Evolutionary conservation across 2,888 invertebrate genomes (phyloP).

Genomic region (Hipparchia semele): DNA sequence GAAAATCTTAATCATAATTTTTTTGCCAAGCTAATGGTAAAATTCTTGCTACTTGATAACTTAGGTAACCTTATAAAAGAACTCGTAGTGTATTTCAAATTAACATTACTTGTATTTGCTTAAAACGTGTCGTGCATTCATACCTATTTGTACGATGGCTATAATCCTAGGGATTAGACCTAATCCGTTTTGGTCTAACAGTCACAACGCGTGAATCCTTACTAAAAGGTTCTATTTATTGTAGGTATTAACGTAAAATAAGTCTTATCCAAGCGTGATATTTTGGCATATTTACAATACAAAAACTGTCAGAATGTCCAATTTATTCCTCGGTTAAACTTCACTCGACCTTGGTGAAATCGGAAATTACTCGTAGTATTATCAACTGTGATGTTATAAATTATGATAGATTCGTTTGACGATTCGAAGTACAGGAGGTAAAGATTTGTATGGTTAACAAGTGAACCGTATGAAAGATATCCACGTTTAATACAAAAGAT

Average conservation of each 20-base stretch:
- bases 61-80: too few relatives aligned
- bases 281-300: too few relatives aligned
- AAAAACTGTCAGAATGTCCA: too few relatives aligned
- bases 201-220: conserved; percentile 1
- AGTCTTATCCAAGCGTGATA: too few relatives aligned
- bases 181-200: conserved; percentile 7
- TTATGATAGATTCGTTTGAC: too few relatives aligned
- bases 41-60: too few relatives aligned
- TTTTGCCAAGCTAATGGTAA: too few relatives aligned
- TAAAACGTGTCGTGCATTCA: neutral
- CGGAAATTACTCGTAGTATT: neutral
- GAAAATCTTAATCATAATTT: too few relatives aligned
- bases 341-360: too few relatives aligned
- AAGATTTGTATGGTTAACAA: neutral
- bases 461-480: neutral
- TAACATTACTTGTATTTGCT: neutral
- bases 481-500: neutral
- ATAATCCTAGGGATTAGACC: conserved; percentile 3
- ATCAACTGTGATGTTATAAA: too few relatives aligned
- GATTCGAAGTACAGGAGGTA: too few relatives aligned
- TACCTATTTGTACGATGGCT: neutral
- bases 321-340: too few relatives aligned
- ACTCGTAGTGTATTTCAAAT: neutral
- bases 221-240: conserved; percentile 10
- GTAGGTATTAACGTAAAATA: neutral